phyloP scores from a whole-genome alignment of 2,888 invertebrate genomes.

The Perithous albicinctus region DNA sequence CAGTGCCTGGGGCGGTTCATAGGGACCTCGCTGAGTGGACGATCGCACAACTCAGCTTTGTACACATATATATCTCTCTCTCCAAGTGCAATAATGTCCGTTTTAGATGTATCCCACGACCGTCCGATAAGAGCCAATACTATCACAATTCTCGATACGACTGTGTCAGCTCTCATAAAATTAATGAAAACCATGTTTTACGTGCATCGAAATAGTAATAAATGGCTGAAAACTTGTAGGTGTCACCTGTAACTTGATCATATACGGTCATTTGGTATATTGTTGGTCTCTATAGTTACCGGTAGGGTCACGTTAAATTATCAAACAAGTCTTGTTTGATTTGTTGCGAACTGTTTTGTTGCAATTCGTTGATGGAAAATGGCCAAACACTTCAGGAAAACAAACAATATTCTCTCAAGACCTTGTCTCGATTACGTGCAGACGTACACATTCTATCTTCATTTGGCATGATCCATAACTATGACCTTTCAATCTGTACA shows the following conservation, averaged over 20 bases:
- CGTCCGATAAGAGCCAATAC: conserved; percentile 1
- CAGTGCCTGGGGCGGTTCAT: conserved; percentile 40
- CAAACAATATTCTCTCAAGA: no score
- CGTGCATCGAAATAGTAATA: not conserved
- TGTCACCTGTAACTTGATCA: not conserved
- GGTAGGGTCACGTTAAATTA: not conserved
- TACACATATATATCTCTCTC: not conserved
- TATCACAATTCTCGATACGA: not conserved
- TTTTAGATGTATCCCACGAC: not conserved
- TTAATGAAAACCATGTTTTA: not conserved
- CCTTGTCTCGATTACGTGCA: no score
- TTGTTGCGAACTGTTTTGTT: not conserved
- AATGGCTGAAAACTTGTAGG: not conserved
- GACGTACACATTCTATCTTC: no score
- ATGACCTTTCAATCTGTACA: no score
- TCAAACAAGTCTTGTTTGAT: not conserved
- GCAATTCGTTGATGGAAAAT: no score
- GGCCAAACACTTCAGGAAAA: no score
- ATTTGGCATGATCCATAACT: no score
- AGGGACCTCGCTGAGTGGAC: conserved; percentile 31
- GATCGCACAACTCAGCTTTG: conserved; percentile 33
- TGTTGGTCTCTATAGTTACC: not conserved
- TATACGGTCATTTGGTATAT: not conserved
- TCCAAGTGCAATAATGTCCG: not conserved
- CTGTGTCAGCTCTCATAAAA: not conserved